Conservation (phyloP, 2,888 invertebrate genomes). For the Brachyptera putata region DNA sequence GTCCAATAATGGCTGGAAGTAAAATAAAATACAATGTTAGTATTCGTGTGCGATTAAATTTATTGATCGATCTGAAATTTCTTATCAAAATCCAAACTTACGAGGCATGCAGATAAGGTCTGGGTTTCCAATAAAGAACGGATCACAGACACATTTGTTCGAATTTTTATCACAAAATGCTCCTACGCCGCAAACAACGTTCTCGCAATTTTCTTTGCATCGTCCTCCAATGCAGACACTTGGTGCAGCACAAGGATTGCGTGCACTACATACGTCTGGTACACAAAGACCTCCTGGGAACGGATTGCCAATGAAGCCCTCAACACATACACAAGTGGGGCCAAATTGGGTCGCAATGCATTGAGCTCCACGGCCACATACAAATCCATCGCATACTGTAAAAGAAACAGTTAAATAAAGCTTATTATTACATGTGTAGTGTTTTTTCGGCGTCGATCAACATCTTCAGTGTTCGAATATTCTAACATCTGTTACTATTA, state of each 20-base stretch:
- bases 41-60: too few relatives aligned
- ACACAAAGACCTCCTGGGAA: constrained; percentile 85
- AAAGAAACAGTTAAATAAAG: too few relatives aligned
- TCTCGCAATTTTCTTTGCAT: constrained; percentile 84
- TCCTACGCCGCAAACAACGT: constrained; percentile 81
- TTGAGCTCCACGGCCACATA: constrained; percentile 77
- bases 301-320: constrained; percentile 84
- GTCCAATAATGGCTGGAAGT: constrained; percentile 23
- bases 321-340: constrained; percentile 83
- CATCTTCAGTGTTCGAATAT: too few relatives aligned
- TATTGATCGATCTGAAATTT: background rate
- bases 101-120: constrained; percentile 87
- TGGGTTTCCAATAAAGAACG: constrained; percentile 84
- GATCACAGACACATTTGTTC: constrained; percentile 82
- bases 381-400: constrained; percentile 68
- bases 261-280: constrained; percentile 75
- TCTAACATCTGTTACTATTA: too few relatives aligned
- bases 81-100: constrained; percentile 51
- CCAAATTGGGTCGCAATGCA: constrained; percentile 81
- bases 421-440: too few relatives aligned
- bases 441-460: too few relatives aligned
- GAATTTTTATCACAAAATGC: constrained; percentile 76
- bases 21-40: too few relatives aligned
- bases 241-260: constrained; percentile 71
- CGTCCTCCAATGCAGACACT: constrained; percentile 81